Evolutionary conservation across 2,113 vertebrate species (phyloP).

Genomic region (Acinonyx jubatus): DNA sequence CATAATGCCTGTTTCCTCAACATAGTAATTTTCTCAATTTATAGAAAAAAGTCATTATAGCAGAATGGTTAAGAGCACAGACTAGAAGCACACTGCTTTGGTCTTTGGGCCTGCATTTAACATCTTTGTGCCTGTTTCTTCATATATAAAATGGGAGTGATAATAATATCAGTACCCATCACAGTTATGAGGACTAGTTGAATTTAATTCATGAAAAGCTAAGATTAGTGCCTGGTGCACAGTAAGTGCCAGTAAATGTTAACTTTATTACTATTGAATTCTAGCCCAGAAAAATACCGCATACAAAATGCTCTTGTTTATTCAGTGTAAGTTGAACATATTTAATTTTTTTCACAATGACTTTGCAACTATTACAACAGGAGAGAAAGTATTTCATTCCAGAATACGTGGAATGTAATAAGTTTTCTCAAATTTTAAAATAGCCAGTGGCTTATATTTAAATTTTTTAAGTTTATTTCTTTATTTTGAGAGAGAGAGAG

Average conservation of each 20-base stretch:
- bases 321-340: not conserved
- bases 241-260: slow-evolving; percentile 10
- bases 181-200: not conserved
- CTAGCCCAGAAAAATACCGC: not conserved
- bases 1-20: not conserved
- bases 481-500: no score
- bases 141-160: not conserved
- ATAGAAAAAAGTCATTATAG: not conserved
- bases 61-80: slow-evolving; percentile 24
- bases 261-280: slow-evolving; percentile 6
- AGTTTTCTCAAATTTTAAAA: not conserved
- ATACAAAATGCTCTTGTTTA: not conserved
- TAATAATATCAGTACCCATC: not conserved
- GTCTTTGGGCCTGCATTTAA: slow-evolving; percentile 34
- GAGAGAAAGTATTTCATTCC: not conserved
- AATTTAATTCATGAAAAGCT: slow-evolving; percentile 8
- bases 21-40: slow-evolving; percentile 10
- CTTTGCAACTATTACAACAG: not conserved
- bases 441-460: not conserved
- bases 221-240: not conserved
- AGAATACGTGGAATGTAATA: not conserved
- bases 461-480: no score
- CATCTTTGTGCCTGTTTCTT: not conserved
- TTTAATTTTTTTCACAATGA: not conserved
- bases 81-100: not conserved